Evolutionary conservation across 1,140 invertebrate species (phyloP).

Genomic region (Varroa destructor): DNA sequence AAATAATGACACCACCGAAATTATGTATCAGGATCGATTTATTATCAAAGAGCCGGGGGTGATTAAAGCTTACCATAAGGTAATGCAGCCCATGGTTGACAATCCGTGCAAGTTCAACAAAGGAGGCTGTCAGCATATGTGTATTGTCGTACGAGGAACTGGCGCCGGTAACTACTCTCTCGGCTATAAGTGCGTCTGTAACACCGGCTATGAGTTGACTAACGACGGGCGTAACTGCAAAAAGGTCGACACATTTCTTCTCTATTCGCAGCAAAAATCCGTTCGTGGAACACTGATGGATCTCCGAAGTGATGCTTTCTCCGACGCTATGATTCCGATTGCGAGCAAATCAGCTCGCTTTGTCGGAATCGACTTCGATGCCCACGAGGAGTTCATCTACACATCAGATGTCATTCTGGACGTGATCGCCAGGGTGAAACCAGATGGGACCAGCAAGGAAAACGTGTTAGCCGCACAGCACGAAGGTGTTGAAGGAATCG

Average conservation of each 20-base stretch:
- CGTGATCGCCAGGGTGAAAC: constrained; percentile 79
- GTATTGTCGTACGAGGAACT: constrained; percentile 58
- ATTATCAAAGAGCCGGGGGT: constrained; percentile 67
- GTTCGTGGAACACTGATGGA: constrained; percentile 86
- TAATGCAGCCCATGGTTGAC: constrained; percentile 53
- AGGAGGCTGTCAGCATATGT: constrained; percentile 87
- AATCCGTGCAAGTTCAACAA: constrained; percentile 84
- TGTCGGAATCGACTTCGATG: constrained; percentile 92
- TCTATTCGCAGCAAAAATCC: constrained; percentile 93
- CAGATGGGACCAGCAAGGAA: constrained; percentile 72
- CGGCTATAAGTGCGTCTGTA: constrained; percentile 83
- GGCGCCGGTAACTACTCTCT: constrained; percentile 52
- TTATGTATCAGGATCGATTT: constrained; percentile 58
- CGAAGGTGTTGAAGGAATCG: constrained; percentile 89
- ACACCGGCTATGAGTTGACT: constrained; percentile 68
- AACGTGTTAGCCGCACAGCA: constrained; percentile 89
- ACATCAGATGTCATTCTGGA: constrained; percentile 94
- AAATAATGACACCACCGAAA: constrained; percentile 55
- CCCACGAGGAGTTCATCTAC: constrained; percentile 77
- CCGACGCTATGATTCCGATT: constrained; percentile 67
- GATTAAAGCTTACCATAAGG: constrained; percentile 61
- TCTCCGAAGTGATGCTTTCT: constrained; percentile 74
- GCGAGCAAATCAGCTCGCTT: constrained; percentile 80
- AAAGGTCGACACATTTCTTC: constrained; percentile 73
- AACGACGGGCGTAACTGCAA: constrained; percentile 67